Evolutionary conservation across 2,888 invertebrate genomes (phyloP), one percentile per base, ranked within the genome.

Genomic region (Hecatera dysodea): DNA sequence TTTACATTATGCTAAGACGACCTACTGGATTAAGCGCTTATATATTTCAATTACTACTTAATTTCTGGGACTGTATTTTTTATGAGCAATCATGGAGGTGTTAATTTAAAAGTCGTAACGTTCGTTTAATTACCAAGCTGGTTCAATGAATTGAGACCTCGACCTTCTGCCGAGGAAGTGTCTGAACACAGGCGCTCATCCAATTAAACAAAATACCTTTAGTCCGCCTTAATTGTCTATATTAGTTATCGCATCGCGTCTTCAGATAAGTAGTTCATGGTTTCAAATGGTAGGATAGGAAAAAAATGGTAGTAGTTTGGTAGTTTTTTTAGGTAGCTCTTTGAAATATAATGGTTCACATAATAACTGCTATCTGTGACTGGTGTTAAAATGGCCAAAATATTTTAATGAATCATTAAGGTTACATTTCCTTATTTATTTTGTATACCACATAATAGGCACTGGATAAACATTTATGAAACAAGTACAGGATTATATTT

Each of bases 141-240:
- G 46, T 50, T 57, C 33, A 62, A 70, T 75, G 22, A 67, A 68
- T 66, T 56, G 48, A 61, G 52, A 46, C 73, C 55, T 76, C 67
- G 68, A 68, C 64, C 73, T 80, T 78, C 52, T 19, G 57, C 42
- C 17, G 44, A 56, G 39, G 64, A 60, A 70, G 65, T 60, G 57
- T 36, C 56, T 73, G 19, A 44, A 64, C 42, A 48, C 48, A 63
- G 59, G 9, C 57, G 39, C 22, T 76, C 44, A 71, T 77, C 77
- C 67, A 77, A 80, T 82, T 82, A 82, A 5, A n/a, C 62, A 46
- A 29, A 66, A 62, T 65, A 73, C 42, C 39, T 71, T 56, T 24
- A 81, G 71, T 27, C 60, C 9, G 57, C 50, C 70, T 69, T 73
- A 82, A 82, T 82, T 78, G 70, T 55, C 62, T 75, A 63, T 60